Evolutionary conservation across 2,888 invertebrate genomes (phyloP).

Genomic region (Eucera pruinosa): DNA sequence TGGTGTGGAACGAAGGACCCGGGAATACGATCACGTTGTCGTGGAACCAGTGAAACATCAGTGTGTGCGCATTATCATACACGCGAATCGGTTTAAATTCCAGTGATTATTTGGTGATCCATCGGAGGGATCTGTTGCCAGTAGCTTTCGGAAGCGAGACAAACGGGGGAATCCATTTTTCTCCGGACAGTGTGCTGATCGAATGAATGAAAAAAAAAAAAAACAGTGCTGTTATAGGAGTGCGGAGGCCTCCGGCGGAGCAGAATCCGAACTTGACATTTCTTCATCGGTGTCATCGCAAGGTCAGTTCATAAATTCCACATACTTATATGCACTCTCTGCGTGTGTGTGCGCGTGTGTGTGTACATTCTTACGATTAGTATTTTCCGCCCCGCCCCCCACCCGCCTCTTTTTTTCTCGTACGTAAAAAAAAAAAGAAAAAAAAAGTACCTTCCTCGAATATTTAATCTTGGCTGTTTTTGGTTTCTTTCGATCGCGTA

Average conservation of each 20-base stretch:
- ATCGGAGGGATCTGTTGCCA: conserved; percentile 13
- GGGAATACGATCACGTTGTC: conserved; percentile 20
- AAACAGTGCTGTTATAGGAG: conserved; percentile 40
- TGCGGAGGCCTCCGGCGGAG: conserved; percentile 69
- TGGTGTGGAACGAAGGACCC: no score
- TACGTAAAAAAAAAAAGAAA: no score
- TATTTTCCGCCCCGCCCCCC: no score
- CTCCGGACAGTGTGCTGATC: conserved; percentile 32
- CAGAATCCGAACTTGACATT: conserved; percentile 71
- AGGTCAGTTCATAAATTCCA: conserved; percentile 78
- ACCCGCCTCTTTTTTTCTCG: background rate
- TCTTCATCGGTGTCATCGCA: conserved; percentile 75
- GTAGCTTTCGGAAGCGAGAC: conserved; percentile 26
- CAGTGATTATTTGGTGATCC: conserved; percentile 60
- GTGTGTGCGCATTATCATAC: conserved; percentile 45
- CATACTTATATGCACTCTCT: background rate
- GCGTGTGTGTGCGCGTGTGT: no score
- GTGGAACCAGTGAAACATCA: conserved; percentile 58
- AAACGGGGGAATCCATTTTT: conserved; percentile 24
- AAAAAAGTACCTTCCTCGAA: no score
- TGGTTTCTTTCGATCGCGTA: conserved; percentile 3
- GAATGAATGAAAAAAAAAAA: conserved; percentile 44
- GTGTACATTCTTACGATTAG: background rate
- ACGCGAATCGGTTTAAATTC: conserved; percentile 50
- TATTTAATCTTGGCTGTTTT: no score